Percentiles rank a stretch among this genome's conserved stretches.
phyloP scores from a whole-genome alignment of 2,113 vertebrate species.

The Noctilio leporinus region DNA sequence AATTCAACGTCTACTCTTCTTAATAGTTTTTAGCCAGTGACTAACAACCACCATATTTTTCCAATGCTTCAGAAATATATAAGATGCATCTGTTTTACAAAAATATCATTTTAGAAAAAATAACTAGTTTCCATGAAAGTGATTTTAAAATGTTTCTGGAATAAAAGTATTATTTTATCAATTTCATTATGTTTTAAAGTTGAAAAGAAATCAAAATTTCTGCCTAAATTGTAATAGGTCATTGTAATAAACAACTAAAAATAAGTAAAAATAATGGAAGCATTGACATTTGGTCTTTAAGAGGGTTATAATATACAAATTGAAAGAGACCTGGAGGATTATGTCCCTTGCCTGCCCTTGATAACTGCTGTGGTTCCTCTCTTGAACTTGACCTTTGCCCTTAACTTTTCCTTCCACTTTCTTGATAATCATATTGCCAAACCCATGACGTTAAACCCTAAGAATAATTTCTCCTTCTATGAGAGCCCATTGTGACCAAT shows the following conservation, averaged over 20 bases:
- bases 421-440: neutral
- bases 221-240: neutral
- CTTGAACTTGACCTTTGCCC: neutral
- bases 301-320: neutral
- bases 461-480: neutral
- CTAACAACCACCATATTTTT: neutral
- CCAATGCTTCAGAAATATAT: neutral
- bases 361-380: neutral
- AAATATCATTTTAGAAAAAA: neutral
- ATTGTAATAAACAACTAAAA: neutral
- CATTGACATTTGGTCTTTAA: neutral
- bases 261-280: neutral
- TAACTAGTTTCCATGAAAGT: neutral
- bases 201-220: neutral
- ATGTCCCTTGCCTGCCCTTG: neutral
- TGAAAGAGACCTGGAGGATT: neutral
- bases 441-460: neutral
- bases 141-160: neutral
- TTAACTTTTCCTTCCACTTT: neutral
- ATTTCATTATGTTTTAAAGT: neutral
- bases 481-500: neutral
- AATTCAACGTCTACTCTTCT: neutral
- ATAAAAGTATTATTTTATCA: neutral
- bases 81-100: neutral
- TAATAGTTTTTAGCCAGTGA: neutral